Evolutionary conservation across 2,113 vertebrate genomes (phyloP).

Genomic region (Melanostigma gelatinosum): DNA sequence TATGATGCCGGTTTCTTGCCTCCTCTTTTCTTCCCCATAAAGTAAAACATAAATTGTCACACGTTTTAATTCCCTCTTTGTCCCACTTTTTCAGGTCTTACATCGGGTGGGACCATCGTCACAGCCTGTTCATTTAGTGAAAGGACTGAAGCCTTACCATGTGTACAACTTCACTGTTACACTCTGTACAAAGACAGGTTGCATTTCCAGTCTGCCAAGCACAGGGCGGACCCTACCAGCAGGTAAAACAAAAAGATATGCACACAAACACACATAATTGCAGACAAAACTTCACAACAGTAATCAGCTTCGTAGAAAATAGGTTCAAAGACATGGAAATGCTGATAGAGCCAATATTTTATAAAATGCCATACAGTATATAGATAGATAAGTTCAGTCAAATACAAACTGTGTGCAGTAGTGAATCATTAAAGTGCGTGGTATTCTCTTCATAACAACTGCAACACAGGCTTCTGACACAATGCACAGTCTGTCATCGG

Average conservation of each 20-base stretch:
- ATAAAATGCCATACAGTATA: neutral
- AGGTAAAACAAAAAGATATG: constrained; percentile 80
- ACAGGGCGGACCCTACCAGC: constrained; percentile 86
- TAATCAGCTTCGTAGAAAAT: neutral
- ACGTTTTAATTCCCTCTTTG: constrained; percentile 3
- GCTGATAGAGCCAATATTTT: neutral
- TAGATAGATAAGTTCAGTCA: neutral
- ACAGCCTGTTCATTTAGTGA: constrained; percentile 74
- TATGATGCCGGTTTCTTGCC: neutral
- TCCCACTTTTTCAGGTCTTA: constrained; percentile 81
- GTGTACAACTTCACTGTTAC: constrained; percentile 88
- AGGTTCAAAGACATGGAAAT: neutral
- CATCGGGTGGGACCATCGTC: constrained; percentile 75
- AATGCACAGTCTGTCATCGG: constrained; percentile 56
- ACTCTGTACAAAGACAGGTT: constrained; percentile 89
- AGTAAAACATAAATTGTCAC: neutral
- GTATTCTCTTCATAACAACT: constrained; percentile 72
- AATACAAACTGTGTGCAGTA: neutral
- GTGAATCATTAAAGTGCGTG: neutral
- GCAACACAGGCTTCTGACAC: constrained; percentile 70
- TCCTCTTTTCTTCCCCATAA: neutral
- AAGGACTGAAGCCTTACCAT: constrained; percentile 85
- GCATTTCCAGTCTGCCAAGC: constrained; percentile 84
- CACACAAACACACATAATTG: neutral
- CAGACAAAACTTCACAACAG: neutral